Evolutionary conservation across 2,113 vertebrate species (phyloP).

Genomic region (Microtus oregoni): DNA sequence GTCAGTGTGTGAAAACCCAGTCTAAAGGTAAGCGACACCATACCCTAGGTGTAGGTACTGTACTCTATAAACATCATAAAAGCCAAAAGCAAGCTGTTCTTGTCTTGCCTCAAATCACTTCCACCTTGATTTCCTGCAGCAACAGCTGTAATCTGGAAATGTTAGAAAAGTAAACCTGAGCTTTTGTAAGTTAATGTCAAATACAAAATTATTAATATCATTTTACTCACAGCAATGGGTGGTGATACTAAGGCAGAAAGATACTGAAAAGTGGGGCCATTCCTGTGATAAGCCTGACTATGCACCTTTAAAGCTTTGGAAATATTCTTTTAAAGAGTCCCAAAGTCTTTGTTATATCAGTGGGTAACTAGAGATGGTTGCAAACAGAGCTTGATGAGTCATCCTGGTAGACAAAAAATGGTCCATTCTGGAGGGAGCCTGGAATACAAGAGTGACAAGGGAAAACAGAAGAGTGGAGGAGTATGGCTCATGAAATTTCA

Average conservation of each 20-base stretch:
- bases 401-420: neutral
- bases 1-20: neutral
- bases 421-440: neutral
- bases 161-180: neutral
- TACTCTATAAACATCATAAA: neutral
- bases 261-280: neutral
- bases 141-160: neutral
- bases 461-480: neutral
- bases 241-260: neutral
- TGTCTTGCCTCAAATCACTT: too few species aligned
- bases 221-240: too few species aligned
- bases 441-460: neutral
- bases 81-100: neutral
- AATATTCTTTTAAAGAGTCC: neutral
- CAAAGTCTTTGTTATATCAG: neutral
- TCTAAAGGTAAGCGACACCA: neutral
- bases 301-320: neutral
- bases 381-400: neutral
- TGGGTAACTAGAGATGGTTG: neutral
- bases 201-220: too few species aligned
- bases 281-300: neutral
- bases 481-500: neutral
- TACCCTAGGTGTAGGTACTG: neutral
- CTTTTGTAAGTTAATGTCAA: neutral
- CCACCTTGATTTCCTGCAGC: neutral